A percentile compares a stretch with the other conserved stretches of the same genome.
phyloP scores from a whole-genome alignment of 2,888 invertebrate genomes.

The Endomychus coccineus region DNA sequence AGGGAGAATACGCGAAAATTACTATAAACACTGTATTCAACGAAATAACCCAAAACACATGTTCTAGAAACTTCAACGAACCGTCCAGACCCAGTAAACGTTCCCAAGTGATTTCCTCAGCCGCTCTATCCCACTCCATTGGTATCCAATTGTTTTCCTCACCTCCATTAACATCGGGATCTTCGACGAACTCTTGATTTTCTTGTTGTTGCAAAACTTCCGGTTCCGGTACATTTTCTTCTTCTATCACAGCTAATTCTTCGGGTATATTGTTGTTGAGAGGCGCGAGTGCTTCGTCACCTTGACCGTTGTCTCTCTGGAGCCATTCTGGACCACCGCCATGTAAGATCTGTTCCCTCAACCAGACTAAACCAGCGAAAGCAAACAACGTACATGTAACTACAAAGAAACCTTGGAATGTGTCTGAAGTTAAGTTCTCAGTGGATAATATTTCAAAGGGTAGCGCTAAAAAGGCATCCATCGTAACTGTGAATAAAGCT shows the following conservation, averaged over 20 bases:
- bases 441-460: constrained; percentile 89
- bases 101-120: constrained; percentile 98
- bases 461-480: constrained; percentile 77
- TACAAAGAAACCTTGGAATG: constrained; percentile 93
- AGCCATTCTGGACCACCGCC: constrained; percentile 98
- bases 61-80: constrained; percentile 93
- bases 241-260: constrained; percentile 30
- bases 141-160: constrained; percentile 95
- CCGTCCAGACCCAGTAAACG: constrained; percentile 92
- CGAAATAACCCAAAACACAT: constrained; percentile 98
- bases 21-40: constrained; percentile 94
- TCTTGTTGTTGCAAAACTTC: constrained; percentile 8
- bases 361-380: constrained; percentile 95
- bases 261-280: constrained; percentile 37
- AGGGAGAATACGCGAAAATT: constrained; percentile 94
- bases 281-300: constrained; percentile 33
- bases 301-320: constrained; percentile 60
- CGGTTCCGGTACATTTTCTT: constrained; percentile 25
- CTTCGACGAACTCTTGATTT: constrained; percentile 33
- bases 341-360: constrained; percentile 94
- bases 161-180: constrained; percentile 53
- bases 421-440: constrained; percentile 88
- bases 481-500: constrained; percentile 83
- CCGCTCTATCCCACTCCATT: constrained; percentile 96
- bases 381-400: constrained; percentile 93